These are phyloP conservation scores for Phthorimaea operculella DNA, from an alignment of 1,140 invertebrate genomes.

Conservation along the genomic window DNA sequence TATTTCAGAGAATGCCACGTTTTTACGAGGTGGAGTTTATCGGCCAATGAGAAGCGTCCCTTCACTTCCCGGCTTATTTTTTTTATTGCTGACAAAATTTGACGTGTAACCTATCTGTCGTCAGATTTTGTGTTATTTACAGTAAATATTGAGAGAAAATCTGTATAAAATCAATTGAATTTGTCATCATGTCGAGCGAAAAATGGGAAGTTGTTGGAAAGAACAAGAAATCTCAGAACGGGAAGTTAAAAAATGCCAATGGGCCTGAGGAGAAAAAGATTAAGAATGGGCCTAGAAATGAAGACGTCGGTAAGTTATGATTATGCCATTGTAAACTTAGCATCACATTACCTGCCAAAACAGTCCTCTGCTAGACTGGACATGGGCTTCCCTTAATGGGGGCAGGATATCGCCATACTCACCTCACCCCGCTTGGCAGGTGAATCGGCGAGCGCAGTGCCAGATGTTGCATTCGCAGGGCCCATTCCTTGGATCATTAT, in stretches of 20 bases:
- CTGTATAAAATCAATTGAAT: slow-evolving; percentile 18
- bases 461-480: too few relatives aligned
- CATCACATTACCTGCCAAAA: too few relatives aligned
- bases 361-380: too few relatives aligned
- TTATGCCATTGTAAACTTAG: too few relatives aligned
- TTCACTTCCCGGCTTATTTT: slow-evolving; percentile 28
- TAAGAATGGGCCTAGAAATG: slow-evolving; percentile 56
- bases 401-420: too few relatives aligned
- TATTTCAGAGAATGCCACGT: slow-evolving; percentile 34
- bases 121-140: slow-evolving; percentile 44
- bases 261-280: slow-evolving; percentile 70
- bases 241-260: slow-evolving; percentile 69
- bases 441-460: too few relatives aligned
- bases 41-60: slow-evolving; percentile 39
- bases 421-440: too few relatives aligned
- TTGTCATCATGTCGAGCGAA: slow-evolving; percentile 70
- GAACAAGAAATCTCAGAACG: slow-evolving; percentile 75
- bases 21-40: slow-evolving; percentile 58
- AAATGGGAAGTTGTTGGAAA: slow-evolving; percentile 84
- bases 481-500: too few relatives aligned
- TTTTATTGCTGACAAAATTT: slow-evolving; percentile 45
- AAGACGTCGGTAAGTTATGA: slow-evolving; percentile 52
- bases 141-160: slow-evolving; percentile 32
- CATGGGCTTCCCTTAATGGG: too few relatives aligned
- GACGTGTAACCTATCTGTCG: slow-evolving; percentile 49